These are phyloP conservation scores for Drosophila sulfurigaster DNA, from an alignment of 1,140 invertebrate species.

Conservation along the genomic window DNA sequence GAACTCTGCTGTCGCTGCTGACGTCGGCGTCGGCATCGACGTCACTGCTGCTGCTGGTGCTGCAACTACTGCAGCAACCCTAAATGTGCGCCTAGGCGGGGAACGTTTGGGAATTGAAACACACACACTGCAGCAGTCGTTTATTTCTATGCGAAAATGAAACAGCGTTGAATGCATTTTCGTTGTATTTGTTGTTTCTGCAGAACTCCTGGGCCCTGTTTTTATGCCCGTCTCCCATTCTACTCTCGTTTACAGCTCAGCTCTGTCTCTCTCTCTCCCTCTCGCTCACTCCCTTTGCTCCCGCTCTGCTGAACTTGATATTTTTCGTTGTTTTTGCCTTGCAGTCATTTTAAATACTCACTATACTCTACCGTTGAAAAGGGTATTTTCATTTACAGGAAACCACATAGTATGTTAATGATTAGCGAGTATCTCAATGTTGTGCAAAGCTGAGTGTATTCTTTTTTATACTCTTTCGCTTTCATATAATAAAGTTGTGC, in stretches of 20 bases:
- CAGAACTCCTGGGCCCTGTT: conserved; percentile 8
- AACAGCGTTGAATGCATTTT: conserved; percentile 35
- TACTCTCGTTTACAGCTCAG: conserved; percentile 13
- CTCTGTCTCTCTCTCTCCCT: conserved; percentile 12
- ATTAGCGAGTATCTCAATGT: no score
- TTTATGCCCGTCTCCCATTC: conserved; percentile 7
- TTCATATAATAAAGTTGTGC: conserved; percentile 21
- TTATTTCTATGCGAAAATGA: conserved; percentile 42
- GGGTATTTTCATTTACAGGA: no score
- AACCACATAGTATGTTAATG: background rate
- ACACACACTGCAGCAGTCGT: conserved; percentile 37
- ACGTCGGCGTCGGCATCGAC: background rate
- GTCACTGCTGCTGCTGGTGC: conserved; percentile 10
- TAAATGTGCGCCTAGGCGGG: conserved; percentile 52
- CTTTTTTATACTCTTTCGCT: conserved; percentile 4
- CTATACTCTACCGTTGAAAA: no score
- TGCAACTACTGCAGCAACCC: conserved; percentile 56
- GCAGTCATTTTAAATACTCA: conserved; percentile 33
- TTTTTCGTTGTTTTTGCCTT: conserved; percentile 24
- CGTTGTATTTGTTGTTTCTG: conserved; percentile 2
- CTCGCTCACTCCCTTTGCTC: background rate
- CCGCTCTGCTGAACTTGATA: conserved; percentile 36
- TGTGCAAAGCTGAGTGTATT: background rate
- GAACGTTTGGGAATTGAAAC: conserved; percentile 70
- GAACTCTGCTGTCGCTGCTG: conserved; percentile 64